Conservation (phyloP, 2,113 vertebrate species). For the Sceloporus tristichus region DNA sequence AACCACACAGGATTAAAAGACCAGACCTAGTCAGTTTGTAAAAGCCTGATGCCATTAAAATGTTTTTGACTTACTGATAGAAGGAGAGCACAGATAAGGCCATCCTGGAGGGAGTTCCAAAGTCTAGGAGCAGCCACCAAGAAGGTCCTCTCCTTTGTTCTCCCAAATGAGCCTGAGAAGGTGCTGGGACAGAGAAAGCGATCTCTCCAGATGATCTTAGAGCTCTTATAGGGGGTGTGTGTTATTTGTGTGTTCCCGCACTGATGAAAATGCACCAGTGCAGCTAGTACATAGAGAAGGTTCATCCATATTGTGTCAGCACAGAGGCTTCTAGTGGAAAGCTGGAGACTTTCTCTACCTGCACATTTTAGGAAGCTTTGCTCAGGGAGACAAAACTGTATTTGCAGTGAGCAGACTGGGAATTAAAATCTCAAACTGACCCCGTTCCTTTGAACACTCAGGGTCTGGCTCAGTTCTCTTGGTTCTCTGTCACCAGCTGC, state of each 20-base stretch:
- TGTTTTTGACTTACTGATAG: too few species aligned
- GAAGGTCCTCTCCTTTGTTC: too few species aligned
- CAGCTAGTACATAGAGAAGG: not conserved
- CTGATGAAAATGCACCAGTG: not conserved
- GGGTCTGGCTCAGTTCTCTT: rapidly evolving
- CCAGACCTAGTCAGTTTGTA: too few species aligned
- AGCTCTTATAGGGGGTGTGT: too few species aligned
- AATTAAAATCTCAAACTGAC: not conserved
- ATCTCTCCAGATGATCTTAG: too few species aligned
- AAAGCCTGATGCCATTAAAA: too few species aligned
- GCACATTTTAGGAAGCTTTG: not conserved
- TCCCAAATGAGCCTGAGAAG: too few species aligned
- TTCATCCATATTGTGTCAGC: not conserved
- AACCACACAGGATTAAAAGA: too few species aligned
- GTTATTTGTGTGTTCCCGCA: not conserved
- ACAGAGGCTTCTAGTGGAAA: not conserved
- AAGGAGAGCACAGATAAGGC: too few species aligned
- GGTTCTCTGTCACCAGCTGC: not conserved
- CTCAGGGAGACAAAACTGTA: not conserved
- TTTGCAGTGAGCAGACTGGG: not conserved
- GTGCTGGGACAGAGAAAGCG: too few species aligned
- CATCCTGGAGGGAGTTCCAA: not conserved
- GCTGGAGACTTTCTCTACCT: not conserved
- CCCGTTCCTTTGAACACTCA: not conserved
- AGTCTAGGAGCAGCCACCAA: too few species aligned